A percentile compares a stretch with the other conserved stretches of the same genome.
Evolutionary conservation across 2,797 vertebrate species (phyloP).

Genomic region (Microhierax caerulescens): DNA sequence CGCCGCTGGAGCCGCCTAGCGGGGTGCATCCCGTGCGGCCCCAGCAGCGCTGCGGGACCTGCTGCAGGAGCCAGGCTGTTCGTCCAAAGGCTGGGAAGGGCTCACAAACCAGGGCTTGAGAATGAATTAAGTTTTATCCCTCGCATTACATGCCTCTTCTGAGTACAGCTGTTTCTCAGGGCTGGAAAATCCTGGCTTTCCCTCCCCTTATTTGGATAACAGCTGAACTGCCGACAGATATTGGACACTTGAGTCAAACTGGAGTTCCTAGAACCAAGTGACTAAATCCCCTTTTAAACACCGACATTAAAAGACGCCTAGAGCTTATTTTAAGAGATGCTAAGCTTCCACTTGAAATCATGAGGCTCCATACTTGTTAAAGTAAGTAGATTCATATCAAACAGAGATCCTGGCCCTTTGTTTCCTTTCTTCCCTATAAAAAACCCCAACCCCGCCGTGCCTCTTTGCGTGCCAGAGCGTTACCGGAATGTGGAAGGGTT

Average conservation of each 20-base stretch:
- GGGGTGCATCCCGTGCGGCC: neutral
- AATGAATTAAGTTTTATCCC: neutral
- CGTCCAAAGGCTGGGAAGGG: neutral
- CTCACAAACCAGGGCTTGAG: neutral
- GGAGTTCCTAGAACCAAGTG: constrained; percentile 43
- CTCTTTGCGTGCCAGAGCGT: neutral
- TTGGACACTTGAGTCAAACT: constrained; percentile 39
- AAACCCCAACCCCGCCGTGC: neutral
- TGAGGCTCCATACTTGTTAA: neutral
- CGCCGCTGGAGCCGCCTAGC: constrained; percentile 34
- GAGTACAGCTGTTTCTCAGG: constrained; percentile 44
- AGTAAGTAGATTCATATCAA: neutral
- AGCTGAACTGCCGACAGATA: constrained; percentile 35
- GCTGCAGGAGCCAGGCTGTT: accelerated
- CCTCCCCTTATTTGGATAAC: constrained; percentile 24
- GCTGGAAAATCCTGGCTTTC: constrained; percentile 60
- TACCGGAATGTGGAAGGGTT: neutral
- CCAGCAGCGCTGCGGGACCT: neutral
- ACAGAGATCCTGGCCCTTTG: neutral
- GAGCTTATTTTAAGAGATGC: constrained; percentile 61
- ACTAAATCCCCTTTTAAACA: constrained; percentile 39
- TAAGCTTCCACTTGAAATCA: constrained; percentile 43
- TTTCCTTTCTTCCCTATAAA: neutral
- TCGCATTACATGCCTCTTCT: neutral
- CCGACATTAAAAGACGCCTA: neutral